Conservation (phyloP, 2,113 vertebrate genomes). For the Leptodactylus fuscus region DNA sequence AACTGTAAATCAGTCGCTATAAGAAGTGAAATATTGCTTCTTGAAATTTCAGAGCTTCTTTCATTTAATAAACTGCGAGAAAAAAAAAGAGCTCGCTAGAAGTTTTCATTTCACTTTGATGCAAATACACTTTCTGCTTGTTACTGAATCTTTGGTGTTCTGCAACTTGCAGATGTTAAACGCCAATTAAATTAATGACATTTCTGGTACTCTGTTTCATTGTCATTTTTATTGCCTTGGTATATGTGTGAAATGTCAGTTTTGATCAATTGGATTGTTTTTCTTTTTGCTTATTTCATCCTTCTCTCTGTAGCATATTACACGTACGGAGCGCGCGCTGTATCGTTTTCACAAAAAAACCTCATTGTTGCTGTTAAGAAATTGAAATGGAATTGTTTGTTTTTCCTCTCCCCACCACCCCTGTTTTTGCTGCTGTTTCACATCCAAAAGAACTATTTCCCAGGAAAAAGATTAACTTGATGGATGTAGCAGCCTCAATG, state of each 20-base stretch:
- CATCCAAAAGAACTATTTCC: constrained; percentile 35
- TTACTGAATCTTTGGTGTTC: constrained; percentile 43
- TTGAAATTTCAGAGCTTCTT: constrained; percentile 36
- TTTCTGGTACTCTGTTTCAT: constrained; percentile 49
- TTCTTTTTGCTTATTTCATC: constrained; percentile 47
- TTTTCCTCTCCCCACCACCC: constrained; percentile 13
- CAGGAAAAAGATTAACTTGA: constrained; percentile 53
- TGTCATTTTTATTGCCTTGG: constrained; percentile 54
- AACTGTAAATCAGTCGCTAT: constrained; percentile 46
- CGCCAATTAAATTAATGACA: constrained; percentile 58
- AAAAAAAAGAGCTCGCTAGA: constrained; percentile 40
- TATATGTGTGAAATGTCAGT: constrained; percentile 53
- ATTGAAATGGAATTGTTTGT: constrained; percentile 53
- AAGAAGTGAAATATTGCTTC: constrained; percentile 47
- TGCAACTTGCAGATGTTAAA: constrained; percentile 57
- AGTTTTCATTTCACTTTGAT: constrained; percentile 54
- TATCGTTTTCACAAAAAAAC: constrained; percentile 20
- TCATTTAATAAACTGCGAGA: constrained; percentile 54
- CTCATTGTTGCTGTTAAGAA: constrained; percentile 37
- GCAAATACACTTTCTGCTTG: constrained; percentile 57
- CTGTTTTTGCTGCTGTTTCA: constrained; percentile 13
- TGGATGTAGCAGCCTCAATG: constrained; percentile 27
- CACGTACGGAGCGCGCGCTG: not conserved
- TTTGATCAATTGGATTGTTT: constrained; percentile 53
- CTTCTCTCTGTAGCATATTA: constrained; percentile 42